These are phyloP conservation scores for Gephyroberyx darwinii DNA, from an alignment of 2,797 vertebrate species.

Conservation along the genomic window DNA sequence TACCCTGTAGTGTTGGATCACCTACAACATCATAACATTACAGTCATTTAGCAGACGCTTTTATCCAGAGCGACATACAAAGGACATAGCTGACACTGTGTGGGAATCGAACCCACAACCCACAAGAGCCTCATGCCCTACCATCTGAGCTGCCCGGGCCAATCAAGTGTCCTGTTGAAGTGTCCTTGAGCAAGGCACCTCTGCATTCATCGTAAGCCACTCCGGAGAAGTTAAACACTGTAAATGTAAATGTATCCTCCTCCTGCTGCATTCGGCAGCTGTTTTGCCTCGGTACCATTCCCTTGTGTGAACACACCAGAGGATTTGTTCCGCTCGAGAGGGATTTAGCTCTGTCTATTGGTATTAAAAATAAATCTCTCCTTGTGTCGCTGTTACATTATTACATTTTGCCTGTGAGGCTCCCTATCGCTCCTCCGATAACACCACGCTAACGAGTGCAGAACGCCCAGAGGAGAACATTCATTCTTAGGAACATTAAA, in stretches of 20 bases:
- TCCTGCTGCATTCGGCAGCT: conserved; percentile 39
- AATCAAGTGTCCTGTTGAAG: conserved; percentile 12
- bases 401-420: conserved; percentile 64
- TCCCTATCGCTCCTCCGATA: conserved; percentile 48
- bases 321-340: conserved; percentile 73
- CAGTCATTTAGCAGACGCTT: too few species aligned
- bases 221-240: conserved; percentile 24
- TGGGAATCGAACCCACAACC: too few species aligned
- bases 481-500: conserved; percentile 52
- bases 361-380: conserved; percentile 80
- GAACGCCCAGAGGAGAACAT: conserved; percentile 43
- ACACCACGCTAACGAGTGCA: conserved; percentile 50
- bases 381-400: conserved; percentile 65
- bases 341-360: conserved; percentile 74
- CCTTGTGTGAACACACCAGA: conserved; percentile 59
- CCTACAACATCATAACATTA: too few species aligned
- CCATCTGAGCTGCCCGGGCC: too few species aligned
- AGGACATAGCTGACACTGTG: too few species aligned
- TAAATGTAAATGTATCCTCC: conserved; percentile 39
- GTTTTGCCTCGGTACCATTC: conserved; percentile 44
- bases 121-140: too few species aligned
- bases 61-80: too few species aligned
- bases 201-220: conserved; percentile 20
- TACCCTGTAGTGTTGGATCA: background rate
- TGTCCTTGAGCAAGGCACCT: conserved; percentile 41